Percentiles rank a stretch among this genome's conserved stretches.
These are phyloP conservation scores for Serinus canaria DNA, from an alignment of 2,113 vertebrate genomes.

Conservation along the genomic window DNA sequence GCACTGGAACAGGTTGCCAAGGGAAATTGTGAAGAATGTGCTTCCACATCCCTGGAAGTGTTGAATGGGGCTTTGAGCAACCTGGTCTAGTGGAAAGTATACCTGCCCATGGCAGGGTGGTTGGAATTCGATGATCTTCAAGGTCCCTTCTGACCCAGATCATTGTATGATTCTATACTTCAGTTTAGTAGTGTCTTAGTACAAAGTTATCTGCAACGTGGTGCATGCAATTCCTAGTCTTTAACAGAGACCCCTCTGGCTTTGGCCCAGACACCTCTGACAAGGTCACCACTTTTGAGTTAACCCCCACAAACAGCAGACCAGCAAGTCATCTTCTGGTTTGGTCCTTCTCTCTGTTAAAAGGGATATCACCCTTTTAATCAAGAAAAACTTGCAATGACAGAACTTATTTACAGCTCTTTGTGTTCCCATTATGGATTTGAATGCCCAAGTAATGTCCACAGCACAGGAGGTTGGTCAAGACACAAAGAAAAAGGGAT, in stretches of 20 bases:
- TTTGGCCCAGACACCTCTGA: background rate
- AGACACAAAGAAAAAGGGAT: background rate
- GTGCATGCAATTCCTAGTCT: background rate
- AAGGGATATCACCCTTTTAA: background rate
- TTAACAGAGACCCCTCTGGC: background rate
- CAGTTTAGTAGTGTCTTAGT: background rate
- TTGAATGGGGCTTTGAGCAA: background rate
- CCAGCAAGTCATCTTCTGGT: background rate
- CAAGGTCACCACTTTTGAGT: background rate
- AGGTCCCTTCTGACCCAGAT: background rate
- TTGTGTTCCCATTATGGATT: background rate
- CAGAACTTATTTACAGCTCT: background rate
- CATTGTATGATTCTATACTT: background rate
- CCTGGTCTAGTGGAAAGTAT: background rate
- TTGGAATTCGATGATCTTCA: background rate
- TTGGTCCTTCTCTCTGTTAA: background rate
- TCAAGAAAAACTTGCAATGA: background rate
- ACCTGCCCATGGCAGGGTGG: accelerated
- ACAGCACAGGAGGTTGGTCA: background rate
- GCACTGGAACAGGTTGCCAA: background rate
- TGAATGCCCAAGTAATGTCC: background rate
- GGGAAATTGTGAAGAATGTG: background rate
- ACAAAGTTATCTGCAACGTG: background rate
- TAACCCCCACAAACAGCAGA: background rate
- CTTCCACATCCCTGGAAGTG: background rate